Evolutionary conservation across 1,140 invertebrate genomes (phyloP).

Genomic region (Listronotus bonariensis): DNA sequence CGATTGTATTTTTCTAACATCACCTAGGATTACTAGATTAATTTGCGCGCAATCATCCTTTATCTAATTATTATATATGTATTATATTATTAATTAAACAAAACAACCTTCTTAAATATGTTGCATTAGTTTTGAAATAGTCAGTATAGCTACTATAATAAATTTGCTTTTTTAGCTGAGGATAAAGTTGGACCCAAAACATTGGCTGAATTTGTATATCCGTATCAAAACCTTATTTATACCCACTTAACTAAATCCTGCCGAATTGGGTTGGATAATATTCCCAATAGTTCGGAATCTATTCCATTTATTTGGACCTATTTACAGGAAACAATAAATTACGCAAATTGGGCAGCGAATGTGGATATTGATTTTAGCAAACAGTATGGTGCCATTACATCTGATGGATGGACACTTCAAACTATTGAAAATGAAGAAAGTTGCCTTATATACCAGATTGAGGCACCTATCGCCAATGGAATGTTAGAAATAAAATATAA

Average conservation of each 20-base stretch:
- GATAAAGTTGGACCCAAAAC: not conserved
- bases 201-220: conserved; percentile 24
- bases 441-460: conserved; percentile 20
- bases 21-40: no score
- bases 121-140: no score
- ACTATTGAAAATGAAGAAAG: not conserved
- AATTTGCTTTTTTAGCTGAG: not conserved
- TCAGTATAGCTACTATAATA: no score
- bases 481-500: conserved; percentile 5
- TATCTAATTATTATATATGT: no score
- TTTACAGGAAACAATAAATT: conserved; percentile 21
- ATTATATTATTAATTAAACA: no score
- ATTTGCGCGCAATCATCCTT: no score
- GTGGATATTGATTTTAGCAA: conserved; percentile 14
- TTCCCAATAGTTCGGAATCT: not conserved
- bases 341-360: conserved; percentile 31
- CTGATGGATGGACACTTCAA: conserved; percentile 30
- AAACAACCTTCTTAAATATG: no score
- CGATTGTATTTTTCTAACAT: no score
- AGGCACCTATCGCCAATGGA: not conserved
- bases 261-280: conserved; percentile 27
- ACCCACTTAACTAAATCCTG: conserved; percentile 12
- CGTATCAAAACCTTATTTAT: conserved; percentile 36
- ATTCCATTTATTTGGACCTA: conserved; percentile 14
- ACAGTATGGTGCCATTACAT: conserved; percentile 20